Conservation (phyloP, 2,888 invertebrate genomes). For the Campopleginae sp. region DNA sequence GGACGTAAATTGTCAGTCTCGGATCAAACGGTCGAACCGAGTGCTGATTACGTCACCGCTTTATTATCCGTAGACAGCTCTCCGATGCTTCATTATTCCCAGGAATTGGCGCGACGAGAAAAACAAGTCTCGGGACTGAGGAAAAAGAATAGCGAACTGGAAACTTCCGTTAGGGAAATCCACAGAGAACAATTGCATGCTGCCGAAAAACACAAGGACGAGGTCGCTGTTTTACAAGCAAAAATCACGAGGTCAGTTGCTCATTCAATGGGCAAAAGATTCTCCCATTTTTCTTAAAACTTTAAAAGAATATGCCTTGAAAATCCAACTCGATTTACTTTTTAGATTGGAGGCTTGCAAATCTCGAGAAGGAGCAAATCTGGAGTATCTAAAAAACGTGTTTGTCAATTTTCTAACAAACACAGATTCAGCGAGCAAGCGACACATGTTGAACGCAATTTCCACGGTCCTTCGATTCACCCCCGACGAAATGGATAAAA, state of each 20-base stretch:
- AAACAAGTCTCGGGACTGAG: constrained; percentile 91
- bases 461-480: constrained; percentile 94
- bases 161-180: constrained; percentile 81
- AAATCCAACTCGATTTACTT: constrained; percentile 24
- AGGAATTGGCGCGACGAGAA: constrained; percentile 92
- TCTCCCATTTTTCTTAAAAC: neutral
- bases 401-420: constrained; percentile 92
- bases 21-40: constrained; percentile 73
- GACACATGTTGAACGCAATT: constrained; percentile 95
- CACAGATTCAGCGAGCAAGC: constrained; percentile 88
- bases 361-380: constrained; percentile 93
- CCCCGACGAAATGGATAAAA: constrained; percentile 87
- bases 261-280: neutral
- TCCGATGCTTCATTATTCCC: constrained; percentile 92
- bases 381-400: constrained; percentile 96
- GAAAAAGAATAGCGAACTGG: constrained; percentile 88
- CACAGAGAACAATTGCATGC: constrained; percentile 80
- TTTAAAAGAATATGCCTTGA: neutral
- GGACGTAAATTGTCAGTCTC: constrained; percentile 76
- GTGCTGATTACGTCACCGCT: constrained; percentile 79
- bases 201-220: constrained; percentile 79
- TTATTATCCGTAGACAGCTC: constrained; percentile 87
- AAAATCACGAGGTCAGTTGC: constrained; percentile 80
- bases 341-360: constrained; percentile 89
- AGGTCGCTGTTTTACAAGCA: constrained; percentile 77